These are phyloP conservation scores for Pituophis catenifer DNA, from an alignment of 2,113 vertebrate species.

Conservation along the genomic window DNA sequence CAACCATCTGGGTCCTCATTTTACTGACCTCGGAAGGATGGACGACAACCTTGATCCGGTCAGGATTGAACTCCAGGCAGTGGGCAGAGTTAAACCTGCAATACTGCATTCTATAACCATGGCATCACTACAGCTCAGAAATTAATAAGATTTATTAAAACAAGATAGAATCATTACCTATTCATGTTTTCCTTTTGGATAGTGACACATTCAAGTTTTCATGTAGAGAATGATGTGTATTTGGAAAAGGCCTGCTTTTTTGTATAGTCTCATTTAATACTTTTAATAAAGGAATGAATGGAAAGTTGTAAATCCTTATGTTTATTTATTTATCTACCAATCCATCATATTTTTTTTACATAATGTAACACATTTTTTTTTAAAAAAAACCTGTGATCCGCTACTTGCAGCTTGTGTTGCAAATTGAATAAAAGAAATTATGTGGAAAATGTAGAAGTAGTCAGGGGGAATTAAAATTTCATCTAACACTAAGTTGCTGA, in stretches of 20 bases:
- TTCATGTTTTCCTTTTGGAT: neutral
- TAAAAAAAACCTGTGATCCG: neutral
- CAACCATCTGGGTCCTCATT: neutral
- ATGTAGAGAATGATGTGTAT: neutral
- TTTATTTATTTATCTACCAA: neutral
- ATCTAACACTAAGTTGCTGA: neutral
- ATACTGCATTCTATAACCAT: neutral
- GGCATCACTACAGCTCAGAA: neutral
- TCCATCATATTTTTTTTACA: neutral
- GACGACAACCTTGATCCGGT: neutral
- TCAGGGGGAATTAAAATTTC: neutral
- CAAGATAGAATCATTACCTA: neutral
- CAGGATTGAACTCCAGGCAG: neutral
- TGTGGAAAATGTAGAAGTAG: neutral
- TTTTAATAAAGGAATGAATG: neutral
- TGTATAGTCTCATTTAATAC: neutral
- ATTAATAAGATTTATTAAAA: neutral
- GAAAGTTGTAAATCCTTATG: neutral
- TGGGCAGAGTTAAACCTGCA: neutral
- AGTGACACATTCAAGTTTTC: neutral
- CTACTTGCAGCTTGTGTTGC: neutral
- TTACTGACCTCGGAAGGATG: neutral
- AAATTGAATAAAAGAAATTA: neutral
- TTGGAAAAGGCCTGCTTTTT: neutral
- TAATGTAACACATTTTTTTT: neutral